Percentiles rank a stretch among this genome's conserved stretches.
Conservation (phyloP, 2,797 vertebrate genomes). For the Hippopotamyrus pictus region DNA sequence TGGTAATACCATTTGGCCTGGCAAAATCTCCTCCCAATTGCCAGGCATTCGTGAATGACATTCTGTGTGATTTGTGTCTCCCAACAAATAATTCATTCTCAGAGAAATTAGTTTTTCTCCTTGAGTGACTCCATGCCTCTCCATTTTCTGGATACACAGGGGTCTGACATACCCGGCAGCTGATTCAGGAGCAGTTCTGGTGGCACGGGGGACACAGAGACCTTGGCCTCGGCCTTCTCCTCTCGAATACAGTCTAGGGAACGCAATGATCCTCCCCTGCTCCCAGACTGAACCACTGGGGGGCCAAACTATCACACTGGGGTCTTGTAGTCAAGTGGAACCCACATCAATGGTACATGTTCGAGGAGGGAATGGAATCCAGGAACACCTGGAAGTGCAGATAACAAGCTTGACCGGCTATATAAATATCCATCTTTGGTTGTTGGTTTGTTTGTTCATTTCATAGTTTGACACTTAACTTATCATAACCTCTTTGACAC, state of each 20-base stretch:
- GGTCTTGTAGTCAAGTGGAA: neutral
- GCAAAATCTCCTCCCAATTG: neutral
- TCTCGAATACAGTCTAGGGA: neutral
- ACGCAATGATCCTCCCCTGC: neutral
- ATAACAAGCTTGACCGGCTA: neutral
- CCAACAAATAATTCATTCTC: neutral
- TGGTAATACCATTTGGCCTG: neutral
- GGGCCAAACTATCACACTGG: neutral
- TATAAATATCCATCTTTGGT: neutral
- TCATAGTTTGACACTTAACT: neutral
- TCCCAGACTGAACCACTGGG: neutral
- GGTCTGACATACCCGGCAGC: neutral
- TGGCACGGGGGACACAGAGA: neutral
- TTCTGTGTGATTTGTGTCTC: neutral
- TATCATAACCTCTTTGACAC: neutral
- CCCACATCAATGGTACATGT: neutral
- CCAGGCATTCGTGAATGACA: neutral
- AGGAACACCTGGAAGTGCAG: neutral
- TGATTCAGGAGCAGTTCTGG: neutral
- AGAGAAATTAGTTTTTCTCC: neutral
- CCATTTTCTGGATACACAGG: neutral
- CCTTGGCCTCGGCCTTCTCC: neutral
- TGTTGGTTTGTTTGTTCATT: neutral
- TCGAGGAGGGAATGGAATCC: neutral
- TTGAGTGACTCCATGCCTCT: neutral